phyloP scores from a whole-genome alignment of 1,140 invertebrate species.

The Pseudachorutes palmiensis region DNA sequence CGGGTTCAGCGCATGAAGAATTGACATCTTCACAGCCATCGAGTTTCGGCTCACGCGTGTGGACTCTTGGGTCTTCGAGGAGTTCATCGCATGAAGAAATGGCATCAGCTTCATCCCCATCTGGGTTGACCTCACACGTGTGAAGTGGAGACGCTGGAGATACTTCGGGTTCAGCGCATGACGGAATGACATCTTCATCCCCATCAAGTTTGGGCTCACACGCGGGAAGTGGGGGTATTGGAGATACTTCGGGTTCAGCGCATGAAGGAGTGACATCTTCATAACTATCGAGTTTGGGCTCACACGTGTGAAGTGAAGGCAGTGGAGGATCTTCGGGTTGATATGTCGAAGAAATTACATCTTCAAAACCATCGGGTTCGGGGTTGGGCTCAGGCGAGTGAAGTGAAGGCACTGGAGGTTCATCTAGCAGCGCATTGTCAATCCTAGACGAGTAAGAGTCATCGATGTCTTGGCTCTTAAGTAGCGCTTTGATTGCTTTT shows the following conservation, averaged over 20 bases:
- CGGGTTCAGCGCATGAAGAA: too few relatives aligned
- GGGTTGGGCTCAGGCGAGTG: background rate
- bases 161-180: too few relatives aligned
- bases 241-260: too few relatives aligned
- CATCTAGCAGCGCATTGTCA: background rate
- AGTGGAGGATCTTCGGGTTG: background rate
- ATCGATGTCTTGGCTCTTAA: constrained; percentile 20
- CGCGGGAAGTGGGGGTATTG: background rate
- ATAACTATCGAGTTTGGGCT: background rate
- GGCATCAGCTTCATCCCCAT: too few relatives aligned
- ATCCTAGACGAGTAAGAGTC: background rate
- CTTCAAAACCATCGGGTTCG: too few relatives aligned
- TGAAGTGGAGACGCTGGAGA: too few relatives aligned
- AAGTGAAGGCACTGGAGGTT: background rate
- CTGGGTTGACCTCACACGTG: too few relatives aligned
- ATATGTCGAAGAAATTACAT: too few relatives aligned
- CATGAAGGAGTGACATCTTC: background rate
- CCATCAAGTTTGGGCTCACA: background rate
- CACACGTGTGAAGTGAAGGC: background rate
- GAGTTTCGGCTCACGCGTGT: too few relatives aligned
- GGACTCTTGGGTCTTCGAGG: too few relatives aligned
- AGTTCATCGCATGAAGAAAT: too few relatives aligned
- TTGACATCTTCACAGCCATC: too few relatives aligned
- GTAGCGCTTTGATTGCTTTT: constrained; percentile 29
- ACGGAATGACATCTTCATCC: constrained; percentile 3